Evolutionary conservation across 2,888 invertebrate genomes (phyloP), one percentile per base, ranked within the genome.

Genomic region (Sarcophaga carnaria): DNA sequence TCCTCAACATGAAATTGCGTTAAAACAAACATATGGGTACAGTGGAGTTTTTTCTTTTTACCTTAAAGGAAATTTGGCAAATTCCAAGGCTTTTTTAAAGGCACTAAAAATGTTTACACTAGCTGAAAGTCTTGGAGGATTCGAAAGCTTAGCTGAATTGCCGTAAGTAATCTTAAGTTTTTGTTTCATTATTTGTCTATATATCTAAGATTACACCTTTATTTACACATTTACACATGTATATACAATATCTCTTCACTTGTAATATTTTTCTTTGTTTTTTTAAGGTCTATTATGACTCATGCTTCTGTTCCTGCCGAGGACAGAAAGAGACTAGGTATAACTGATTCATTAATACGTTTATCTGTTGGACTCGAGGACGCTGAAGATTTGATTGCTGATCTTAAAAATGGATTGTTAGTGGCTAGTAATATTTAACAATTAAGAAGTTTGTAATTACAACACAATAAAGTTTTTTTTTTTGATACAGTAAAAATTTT

Each of bases 111-210:
- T 98, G 37, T 98, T 99, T 93, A 96, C 95, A 1, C 93, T 98
- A 76, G 99, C 99, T 5, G 99, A 99, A 93, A 99, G 98, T 91
- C 95, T 99, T 85, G 99, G 99, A 72, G 99, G 99, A 80, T 98
- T 96, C 91, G 99, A 99, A 92, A 98, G 98, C 92, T 95, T 99
- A 88, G 97, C 98, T 4, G 98, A 99, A 94, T 94, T 99, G 89
- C 99, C 99, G 97, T 97, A 94, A 95, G 96, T 95, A 54, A 54
- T 86, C n/a, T 49, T n/a, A n/a, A 62, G 22, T 20, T 62, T 88
- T 78, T 80, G 60, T 67, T 49, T 71, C 6, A 4, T 45, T 67
- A 14, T 22, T 37, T 17, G 22, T 27, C 17, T 8, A 66, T 27
- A 45, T 66, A 66, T 11, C 22, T 17, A 66, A 64, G 8, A 63